Conservation (phyloP, 2,113 vertebrate species). For the Dicaeum eximium region DNA sequence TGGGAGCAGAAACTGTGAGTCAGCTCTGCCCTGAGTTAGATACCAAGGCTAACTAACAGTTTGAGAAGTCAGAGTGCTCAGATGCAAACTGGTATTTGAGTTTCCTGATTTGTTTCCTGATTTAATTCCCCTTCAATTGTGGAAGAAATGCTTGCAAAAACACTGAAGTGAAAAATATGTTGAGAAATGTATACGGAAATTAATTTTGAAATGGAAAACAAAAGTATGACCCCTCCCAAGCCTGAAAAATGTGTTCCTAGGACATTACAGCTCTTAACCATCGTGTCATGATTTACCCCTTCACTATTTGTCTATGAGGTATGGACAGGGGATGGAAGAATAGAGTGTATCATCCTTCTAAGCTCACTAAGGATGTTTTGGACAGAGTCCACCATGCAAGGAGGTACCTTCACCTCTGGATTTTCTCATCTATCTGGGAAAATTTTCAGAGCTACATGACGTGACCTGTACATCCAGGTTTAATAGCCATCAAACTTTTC, state of each 20-base stretch:
- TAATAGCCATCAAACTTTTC: background rate
- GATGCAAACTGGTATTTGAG: background rate
- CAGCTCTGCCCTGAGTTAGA: background rate
- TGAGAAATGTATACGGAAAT: background rate
- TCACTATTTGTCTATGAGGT: background rate
- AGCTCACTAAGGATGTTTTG: background rate
- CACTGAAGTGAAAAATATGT: background rate
- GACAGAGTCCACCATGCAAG: accelerated
- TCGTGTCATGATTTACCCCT: background rate
- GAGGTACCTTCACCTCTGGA: background rate
- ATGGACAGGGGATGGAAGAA: background rate
- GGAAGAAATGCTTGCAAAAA: background rate
- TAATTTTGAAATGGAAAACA: background rate
- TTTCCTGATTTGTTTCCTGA: background rate
- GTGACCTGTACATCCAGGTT: background rate
- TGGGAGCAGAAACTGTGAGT: background rate
- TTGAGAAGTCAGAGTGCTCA: background rate
- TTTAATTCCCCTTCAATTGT: background rate
- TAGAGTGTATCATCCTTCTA: background rate
- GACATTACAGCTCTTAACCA: background rate
- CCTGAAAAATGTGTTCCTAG: background rate
- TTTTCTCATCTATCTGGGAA: background rate
- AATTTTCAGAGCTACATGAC: background rate
- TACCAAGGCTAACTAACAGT: background rate
- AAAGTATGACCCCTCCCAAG: background rate